Base-by-base conservation (phyloP, 2,797 vertebrate species). In the Apodemus agrarius region DNA sequence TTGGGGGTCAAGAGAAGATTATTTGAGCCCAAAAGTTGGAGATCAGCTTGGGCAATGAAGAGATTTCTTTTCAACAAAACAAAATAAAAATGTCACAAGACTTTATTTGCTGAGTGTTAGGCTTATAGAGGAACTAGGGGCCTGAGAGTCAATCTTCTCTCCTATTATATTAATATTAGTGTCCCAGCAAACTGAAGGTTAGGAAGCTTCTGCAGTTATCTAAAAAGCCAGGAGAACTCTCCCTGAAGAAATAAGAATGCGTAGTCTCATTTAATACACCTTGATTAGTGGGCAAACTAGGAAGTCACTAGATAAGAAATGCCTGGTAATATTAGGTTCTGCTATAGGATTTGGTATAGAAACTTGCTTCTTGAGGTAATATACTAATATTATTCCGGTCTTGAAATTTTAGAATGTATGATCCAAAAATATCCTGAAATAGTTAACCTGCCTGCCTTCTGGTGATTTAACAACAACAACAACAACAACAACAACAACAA, bases 71-170 rank as follows among this genome's bases (percentile, higher is more conserved):
- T 67, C 81, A 61, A 76, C 65, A 59, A 89, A 95, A 16, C 17
- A 21, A 72, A 78, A 80, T 6, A 63, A 82, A 52, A 84, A 90
- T 21, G 76, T 52, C 43, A 65, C 46, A 24, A n/a, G n/a, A n/a
- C n/a, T n/a, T 80, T 90, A 81, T 93, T 83, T 90, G 37, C 54
- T 43, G 31, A 91, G 67, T 90, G 89, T 95, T n/a, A 69, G n/a
- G 6, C 80, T 95, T 82, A 61, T 21, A 91, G 57, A 93, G 65
- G 43, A 92, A 84, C 6, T 14, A 93, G n/a, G 13, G 90, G 84
- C 29, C 80, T 65, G 1, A 76, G 46, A 59, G 57, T 3, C 19
- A 65, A 5, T 3, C 3, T 1, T 52, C 1, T 79, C 1, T 37
- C 9, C 4, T 81, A 22, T 3, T 52, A 24, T 69, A n/a, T 14